phyloP scores from a whole-genome alignment of 1,140 invertebrate genomes.

The Trichonephila clavata region DNA sequence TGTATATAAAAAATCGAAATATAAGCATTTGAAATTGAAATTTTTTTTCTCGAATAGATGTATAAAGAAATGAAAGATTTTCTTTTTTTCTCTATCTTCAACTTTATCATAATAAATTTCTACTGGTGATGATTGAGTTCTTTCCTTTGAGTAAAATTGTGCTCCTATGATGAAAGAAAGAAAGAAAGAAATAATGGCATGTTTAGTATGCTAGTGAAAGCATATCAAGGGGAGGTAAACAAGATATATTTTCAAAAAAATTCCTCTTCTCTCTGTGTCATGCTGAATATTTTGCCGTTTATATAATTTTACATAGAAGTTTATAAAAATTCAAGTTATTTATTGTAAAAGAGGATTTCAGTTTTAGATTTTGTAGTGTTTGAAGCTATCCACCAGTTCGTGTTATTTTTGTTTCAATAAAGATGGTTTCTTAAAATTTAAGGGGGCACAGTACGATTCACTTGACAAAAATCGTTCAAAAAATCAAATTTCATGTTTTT shows the following conservation, averaged over 20 bases:
- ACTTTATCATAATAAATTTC: background rate
- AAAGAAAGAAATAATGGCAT: background rate
- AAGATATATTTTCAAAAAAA: background rate
- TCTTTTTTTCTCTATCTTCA: background rate
- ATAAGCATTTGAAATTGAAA: slow-evolving; percentile 69
- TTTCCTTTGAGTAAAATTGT: slow-evolving; percentile 23
- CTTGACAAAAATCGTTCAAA: too few relatives aligned
- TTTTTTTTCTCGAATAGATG: slow-evolving; percentile 27
- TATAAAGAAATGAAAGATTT: background rate
- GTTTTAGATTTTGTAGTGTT: background rate
- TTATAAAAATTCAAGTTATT: background rate
- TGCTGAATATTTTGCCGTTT: background rate
- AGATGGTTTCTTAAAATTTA: background rate
- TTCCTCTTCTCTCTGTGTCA: background rate
- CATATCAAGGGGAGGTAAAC: background rate
- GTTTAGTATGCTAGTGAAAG: background rate
- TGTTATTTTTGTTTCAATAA: too few relatives aligned
- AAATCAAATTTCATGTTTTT: too few relatives aligned
- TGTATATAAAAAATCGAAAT: background rate
- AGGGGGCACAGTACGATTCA: too few relatives aligned
- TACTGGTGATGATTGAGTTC: slow-evolving; percentile 45
- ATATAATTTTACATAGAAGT: background rate
- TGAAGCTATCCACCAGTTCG: background rate
- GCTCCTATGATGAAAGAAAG: background rate
- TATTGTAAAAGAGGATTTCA: background rate